phyloP scores from a whole-genome alignment of 2,888 invertebrate genomes.

The Chloroclystis v-ata region DNA sequence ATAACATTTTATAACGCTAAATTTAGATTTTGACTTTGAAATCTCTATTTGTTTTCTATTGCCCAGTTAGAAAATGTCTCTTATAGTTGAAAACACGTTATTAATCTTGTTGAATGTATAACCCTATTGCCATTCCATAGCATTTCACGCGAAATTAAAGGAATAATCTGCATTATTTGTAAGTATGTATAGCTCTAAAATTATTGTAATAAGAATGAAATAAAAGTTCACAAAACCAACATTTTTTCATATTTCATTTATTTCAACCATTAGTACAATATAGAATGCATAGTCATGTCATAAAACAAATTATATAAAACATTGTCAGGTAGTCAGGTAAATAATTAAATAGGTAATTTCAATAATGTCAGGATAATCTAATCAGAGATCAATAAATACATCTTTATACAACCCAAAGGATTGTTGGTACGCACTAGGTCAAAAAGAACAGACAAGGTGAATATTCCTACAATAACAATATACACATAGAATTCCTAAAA shows the following conservation, averaged over 20 bases:
- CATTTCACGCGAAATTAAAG: slow-evolving; percentile 29
- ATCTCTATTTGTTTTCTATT: slow-evolving; percentile 11
- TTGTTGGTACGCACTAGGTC: too few relatives aligned
- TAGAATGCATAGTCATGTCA: too few relatives aligned
- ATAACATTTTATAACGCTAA: slow-evolving; percentile 8
- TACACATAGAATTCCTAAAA: too few relatives aligned
- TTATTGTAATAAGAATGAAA: slow-evolving; percentile 31
- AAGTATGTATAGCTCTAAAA: slow-evolving; percentile 31
- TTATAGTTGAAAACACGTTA: neutral
- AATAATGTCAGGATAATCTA: too few relatives aligned
- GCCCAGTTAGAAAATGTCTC: slow-evolving; percentile 8
- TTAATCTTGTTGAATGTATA: slow-evolving; percentile 5
- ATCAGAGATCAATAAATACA: too few relatives aligned
- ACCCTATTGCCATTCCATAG: slow-evolving; percentile 28
- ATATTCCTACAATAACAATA: too few relatives aligned
- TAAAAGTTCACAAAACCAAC: slow-evolving; percentile 25
- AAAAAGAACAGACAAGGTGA: too few relatives aligned
- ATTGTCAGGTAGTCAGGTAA: too few relatives aligned
- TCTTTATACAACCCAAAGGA: too few relatives aligned
- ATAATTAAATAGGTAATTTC: too few relatives aligned
- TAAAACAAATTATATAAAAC: too few relatives aligned
- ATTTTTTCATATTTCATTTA: slow-evolving; percentile 1
- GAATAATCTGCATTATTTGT: slow-evolving; percentile 27
- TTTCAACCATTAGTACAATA: too few relatives aligned
- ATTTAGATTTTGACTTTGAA: slow-evolving; percentile 12